phyloP scores from a whole-genome alignment of 2,113 vertebrate species.

The Redunca redunca region DNA sequence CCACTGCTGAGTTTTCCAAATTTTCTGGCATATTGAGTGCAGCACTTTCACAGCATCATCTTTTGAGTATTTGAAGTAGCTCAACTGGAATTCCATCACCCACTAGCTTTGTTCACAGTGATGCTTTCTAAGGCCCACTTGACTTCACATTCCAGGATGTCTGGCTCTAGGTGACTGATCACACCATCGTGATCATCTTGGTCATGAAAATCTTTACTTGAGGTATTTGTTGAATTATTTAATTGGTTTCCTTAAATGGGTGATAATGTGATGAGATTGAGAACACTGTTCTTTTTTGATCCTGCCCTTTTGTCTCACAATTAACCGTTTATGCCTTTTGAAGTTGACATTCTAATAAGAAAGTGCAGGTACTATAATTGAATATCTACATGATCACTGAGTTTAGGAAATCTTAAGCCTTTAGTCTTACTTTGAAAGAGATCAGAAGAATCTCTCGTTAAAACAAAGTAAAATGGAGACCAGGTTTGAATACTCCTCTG shows the following conservation, averaged over 20 bases:
- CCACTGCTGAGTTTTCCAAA: too few species aligned
- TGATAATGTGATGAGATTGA: not conserved
- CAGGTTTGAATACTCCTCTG: not conserved
- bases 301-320: not conserved
- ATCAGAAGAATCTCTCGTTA: not conserved
- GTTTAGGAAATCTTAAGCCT: not conserved
- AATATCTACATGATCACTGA: not conserved
- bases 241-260: not conserved
- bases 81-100: too few species aligned
- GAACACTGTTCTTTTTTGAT: not conserved
- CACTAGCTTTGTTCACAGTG: too few species aligned
- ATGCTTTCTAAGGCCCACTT: too few species aligned
- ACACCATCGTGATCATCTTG: too few species aligned
- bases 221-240: not conserved
- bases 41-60: too few species aligned
- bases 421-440: not conserved
- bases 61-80: too few species aligned
- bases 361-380: not conserved
- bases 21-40: too few species aligned
- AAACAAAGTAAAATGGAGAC: not conserved
- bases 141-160: too few species aligned
- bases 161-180: too few species aligned
- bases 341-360: not conserved
- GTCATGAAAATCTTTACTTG: too few species aligned
- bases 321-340: not conserved